These are phyloP conservation scores for Eueides isabella DNA, from an alignment of 1,140 invertebrate genomes.

Conservation along the genomic window DNA sequence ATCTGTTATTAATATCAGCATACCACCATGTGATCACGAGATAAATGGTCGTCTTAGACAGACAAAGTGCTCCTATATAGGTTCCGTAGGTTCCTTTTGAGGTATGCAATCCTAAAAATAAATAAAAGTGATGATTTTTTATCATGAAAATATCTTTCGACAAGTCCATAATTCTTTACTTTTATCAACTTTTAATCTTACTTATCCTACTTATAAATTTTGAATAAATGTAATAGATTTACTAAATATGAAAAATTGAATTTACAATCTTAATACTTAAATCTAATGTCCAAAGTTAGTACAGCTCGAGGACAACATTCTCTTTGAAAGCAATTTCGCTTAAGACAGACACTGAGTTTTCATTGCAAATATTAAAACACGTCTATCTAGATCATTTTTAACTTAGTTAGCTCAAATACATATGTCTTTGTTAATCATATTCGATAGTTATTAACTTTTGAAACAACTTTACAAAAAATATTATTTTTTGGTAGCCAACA, in stretches of 20 bases:
- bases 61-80: too few relatives aligned
- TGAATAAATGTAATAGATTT: neutral
- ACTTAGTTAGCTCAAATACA: too few relatives aligned
- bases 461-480: too few relatives aligned
- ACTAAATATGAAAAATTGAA: constrained; percentile 9
- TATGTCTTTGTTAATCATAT: too few relatives aligned
- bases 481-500: too few relatives aligned
- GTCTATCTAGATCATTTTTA: neutral
- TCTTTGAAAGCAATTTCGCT: constrained; percentile 9
- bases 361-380: neutral
- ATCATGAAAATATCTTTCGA: neutral
- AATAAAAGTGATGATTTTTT: too few relatives aligned
- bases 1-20: too few relatives aligned
- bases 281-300: neutral
- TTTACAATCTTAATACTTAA: constrained; percentile 16
- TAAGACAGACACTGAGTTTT: neutral
- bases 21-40: too few relatives aligned
- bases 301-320: neutral
- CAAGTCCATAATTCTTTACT: neutral
- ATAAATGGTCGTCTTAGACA: too few relatives aligned
- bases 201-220: neutral
- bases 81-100: too few relatives aligned
- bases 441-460: too few relatives aligned
- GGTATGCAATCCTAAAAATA: too few relatives aligned
- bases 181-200: neutral